A percentile compares a stretch with the other conserved stretches of the same genome.
Conservation (phyloP, 2,797 vertebrate species). For the Pristis pectinata region DNA sequence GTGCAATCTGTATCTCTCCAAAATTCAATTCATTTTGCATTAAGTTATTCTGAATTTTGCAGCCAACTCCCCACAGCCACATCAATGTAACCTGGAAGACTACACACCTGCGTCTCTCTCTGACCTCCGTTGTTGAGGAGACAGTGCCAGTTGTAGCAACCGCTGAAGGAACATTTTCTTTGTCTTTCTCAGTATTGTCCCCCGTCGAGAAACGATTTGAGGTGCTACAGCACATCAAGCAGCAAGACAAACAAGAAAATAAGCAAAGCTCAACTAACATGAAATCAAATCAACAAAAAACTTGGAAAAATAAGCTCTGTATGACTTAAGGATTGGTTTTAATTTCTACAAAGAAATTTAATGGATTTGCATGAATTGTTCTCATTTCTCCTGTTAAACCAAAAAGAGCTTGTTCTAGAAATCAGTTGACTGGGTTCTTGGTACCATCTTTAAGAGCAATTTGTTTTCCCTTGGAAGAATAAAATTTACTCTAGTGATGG, state of each 20-base stretch:
- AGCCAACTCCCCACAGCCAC: neutral
- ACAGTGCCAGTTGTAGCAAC: conserved; percentile 80
- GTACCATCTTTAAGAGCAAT: neutral
- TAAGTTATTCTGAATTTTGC: neutral
- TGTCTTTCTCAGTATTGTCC: conserved; percentile 87
- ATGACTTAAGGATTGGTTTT: conserved; percentile 19
- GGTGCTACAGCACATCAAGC: conserved; percentile 64
- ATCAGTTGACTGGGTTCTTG: neutral
- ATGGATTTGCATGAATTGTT: neutral
- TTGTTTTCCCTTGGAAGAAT: neutral
- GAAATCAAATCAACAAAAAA: conserved; percentile 51
- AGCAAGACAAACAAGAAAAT: conserved; percentile 70
- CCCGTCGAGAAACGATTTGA: conserved; percentile 93
- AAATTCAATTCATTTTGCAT: neutral
- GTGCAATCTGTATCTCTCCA: neutral
- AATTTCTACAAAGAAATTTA: neutral
- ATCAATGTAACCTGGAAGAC: conserved; percentile 33
- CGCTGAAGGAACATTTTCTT: conserved; percentile 83
- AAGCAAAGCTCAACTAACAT: conserved; percentile 66
- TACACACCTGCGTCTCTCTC: conserved; percentile 92
- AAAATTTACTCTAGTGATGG: neutral
- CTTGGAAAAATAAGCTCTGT: conserved; percentile 50
- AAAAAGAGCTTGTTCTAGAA: neutral
- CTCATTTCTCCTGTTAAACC: neutral
- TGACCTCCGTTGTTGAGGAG: conserved; percentile 76